A percentile compares a stretch with the other conserved stretches of the same genome.
phyloP scores from a whole-genome alignment of 2,113 vertebrate species.

The human region DNA sequence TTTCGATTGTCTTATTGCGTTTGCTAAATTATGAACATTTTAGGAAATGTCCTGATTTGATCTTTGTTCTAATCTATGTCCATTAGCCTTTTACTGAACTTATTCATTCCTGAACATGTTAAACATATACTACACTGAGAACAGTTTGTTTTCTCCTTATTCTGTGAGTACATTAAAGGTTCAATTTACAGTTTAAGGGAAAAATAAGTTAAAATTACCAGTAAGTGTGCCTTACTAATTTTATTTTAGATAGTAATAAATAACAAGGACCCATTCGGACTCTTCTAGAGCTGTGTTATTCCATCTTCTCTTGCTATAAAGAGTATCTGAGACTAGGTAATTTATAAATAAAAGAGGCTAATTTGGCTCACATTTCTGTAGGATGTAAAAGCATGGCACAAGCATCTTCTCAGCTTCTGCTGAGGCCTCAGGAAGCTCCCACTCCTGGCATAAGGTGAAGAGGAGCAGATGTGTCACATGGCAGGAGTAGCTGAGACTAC shows the following conservation, averaged over 20 bases:
- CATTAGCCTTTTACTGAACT: background rate
- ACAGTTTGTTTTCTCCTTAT: background rate
- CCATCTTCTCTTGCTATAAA: too few relatives aligned
- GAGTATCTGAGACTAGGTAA: too few relatives aligned
- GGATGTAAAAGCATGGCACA: too few relatives aligned
- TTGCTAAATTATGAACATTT: background rate
- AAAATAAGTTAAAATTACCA: background rate
- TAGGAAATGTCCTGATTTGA: background rate
- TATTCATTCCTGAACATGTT: background rate
- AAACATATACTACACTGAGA: background rate
- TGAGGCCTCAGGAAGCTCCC: too few relatives aligned
- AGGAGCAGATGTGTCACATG: too few relatives aligned
- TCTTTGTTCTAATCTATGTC: background rate
- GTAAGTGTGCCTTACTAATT: background rate
- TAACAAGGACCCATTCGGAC: background rate
- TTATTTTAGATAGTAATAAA: background rate
- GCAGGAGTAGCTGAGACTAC: too few relatives aligned
- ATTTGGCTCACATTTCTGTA: too few relatives aligned
- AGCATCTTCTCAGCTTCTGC: too few relatives aligned
- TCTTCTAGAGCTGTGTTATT: background rate
- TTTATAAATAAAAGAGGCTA: too few relatives aligned
- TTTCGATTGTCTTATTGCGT: background rate
- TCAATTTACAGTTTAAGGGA: background rate
- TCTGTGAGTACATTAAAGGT: background rate
- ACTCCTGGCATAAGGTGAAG: too few relatives aligned